Evolutionary conservation across 2,113 vertebrate species (phyloP), one percentile per base, ranked within the genome.

Genomic region (Ancistrus triradiatus): DNA sequence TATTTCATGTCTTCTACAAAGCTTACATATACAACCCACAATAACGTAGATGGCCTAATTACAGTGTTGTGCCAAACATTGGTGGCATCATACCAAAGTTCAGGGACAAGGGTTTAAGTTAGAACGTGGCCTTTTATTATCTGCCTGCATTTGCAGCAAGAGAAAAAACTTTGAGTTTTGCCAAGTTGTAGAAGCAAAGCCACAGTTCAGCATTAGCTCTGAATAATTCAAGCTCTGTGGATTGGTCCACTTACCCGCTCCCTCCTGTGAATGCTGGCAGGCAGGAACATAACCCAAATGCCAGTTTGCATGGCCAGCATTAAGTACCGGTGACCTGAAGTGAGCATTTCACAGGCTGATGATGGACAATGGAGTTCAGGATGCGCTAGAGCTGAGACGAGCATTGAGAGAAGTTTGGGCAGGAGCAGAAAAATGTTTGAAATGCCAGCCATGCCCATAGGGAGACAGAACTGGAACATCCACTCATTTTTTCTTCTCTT

Each of bases 231-330:
- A 75, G 72, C 50, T 55, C 1, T n/a, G 66, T 66, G 47, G 59
- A 69, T 79, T 80, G 72, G 53, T 56, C 31, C 24, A 59, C 81
- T 84, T 86, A 61, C 48, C 35, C 75, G 59, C 69, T 67, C 58
- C 71, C 55, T 77, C 67, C 68, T 71, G 49, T 55, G 43, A 37
- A 66, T 33, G 50, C 28, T 46, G 21, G 11, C 11, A 6, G 37
- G 50, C 15, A 13, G n/a, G 14, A 42, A 52, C 50, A 46, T 59
- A 51, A 66, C 67, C 63, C 44, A 47, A 51, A 70, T 65, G 47
- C 47, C 19, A 58, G 27, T 14, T 33, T 60, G 47, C 43, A 42
- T 2, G 22, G 38, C 21, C 38, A 33, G 43, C 38, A 35, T 58
- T 46, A 46, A 22, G 7, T 25, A 9, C 28, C 31, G 52, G 11